These are phyloP conservation scores for Melieria crassipennis DNA, from an alignment of 2,888 invertebrate genomes.

Conservation along the genomic window DNA sequence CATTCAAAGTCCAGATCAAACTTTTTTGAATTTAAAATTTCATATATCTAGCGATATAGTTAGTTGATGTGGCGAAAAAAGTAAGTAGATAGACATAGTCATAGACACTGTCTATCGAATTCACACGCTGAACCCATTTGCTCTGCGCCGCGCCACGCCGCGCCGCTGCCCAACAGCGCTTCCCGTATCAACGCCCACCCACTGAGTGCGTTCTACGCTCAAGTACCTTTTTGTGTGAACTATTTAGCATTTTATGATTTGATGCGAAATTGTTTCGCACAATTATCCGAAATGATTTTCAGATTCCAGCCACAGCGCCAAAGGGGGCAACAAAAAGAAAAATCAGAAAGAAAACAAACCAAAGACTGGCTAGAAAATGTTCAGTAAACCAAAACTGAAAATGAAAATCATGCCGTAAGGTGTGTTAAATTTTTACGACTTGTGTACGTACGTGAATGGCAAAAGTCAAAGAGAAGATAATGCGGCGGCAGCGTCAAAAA, in stretches of 20 bases:
- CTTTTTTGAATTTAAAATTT: background rate
- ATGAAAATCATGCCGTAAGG: background rate
- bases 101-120: background rate
- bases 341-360: background rate
- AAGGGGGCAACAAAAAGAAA: background rate
- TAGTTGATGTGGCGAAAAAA: background rate
- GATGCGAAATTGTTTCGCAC: constrained; percentile 12
- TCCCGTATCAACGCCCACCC: background rate
- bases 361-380: background rate
- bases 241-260: constrained; percentile 1
- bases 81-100: background rate
- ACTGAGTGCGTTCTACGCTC: background rate
- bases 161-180: background rate
- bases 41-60: background rate
- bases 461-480: background rate
- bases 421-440: background rate
- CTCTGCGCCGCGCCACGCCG: too few relatives aligned
- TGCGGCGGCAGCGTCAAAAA: background rate
- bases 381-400: background rate
- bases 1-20: background rate
- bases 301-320: too few relatives aligned
- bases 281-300: background rate
- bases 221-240: constrained; percentile 4
- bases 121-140: too few relatives aligned
- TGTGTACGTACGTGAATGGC: too few relatives aligned